phyloP scores from a whole-genome alignment of 2,888 invertebrate species.

The Drosophila vallismaia region DNA sequence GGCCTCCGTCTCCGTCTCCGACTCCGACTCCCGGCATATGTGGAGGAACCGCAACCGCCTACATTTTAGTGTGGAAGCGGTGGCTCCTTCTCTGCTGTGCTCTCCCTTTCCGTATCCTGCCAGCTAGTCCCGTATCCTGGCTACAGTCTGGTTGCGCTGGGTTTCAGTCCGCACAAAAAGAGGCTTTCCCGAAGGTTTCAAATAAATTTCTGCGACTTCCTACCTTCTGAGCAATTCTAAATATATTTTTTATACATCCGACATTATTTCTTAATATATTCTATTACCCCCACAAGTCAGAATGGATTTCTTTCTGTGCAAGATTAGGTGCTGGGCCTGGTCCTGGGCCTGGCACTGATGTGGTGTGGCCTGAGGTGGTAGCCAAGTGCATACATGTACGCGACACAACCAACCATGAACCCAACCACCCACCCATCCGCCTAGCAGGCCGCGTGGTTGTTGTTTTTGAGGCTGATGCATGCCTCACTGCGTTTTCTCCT shows the following conservation, averaged over 20 bases:
- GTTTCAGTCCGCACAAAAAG: not conserved
- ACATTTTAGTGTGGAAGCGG: slow-evolving; percentile 32
- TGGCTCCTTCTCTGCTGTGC: slow-evolving; percentile 7
- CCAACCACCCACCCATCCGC: not conserved
- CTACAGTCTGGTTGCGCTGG: slow-evolving; percentile 2
- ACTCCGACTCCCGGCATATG: slow-evolving; percentile 10
- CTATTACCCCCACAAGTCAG: not conserved
- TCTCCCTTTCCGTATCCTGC: slow-evolving; percentile 8
- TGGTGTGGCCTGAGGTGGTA: slow-evolving; percentile 28
- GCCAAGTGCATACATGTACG: slow-evolving; percentile 31
- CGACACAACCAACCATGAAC: not conserved
- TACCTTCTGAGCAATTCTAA: not conserved
- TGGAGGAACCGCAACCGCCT: slow-evolving; percentile 22
- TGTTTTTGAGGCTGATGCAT: slow-evolving; percentile 21
- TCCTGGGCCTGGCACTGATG: slow-evolving; percentile 9
- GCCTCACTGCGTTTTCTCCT: slow-evolving; percentile 33
- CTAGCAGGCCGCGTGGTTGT: not conserved
- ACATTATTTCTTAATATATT: no score
- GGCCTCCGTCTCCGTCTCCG: not conserved
- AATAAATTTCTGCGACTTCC: no score
- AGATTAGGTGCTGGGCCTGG: not conserved
- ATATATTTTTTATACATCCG: no score
- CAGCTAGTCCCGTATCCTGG: slow-evolving; percentile 1
- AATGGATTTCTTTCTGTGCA: not conserved
- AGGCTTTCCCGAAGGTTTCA: not conserved